These are phyloP conservation scores for Leptopilina clavipes DNA, from an alignment of 1,140 invertebrate genomes.

Conservation along the genomic window DNA sequence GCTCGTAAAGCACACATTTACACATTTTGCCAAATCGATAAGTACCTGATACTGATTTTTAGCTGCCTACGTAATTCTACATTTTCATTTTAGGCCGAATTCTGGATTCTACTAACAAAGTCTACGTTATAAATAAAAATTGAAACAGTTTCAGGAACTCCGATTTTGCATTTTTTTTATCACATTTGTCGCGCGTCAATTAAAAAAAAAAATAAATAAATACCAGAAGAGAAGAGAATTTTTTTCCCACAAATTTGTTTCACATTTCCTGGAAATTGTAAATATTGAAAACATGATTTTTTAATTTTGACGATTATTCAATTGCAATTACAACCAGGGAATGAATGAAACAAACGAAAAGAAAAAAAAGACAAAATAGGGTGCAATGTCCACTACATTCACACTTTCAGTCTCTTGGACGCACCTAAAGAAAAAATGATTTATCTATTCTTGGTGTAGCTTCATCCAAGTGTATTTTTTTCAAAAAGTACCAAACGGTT, in stretches of 20 bases:
- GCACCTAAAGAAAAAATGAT: slow-evolving; percentile 56
- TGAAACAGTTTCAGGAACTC: background rate
- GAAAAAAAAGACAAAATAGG: background rate
- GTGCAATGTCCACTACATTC: slow-evolving; percentile 31
- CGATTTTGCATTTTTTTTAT: slow-evolving; percentile 12
- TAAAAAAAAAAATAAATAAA: background rate
- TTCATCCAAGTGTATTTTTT: slow-evolving; percentile 9
- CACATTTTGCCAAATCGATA: background rate
- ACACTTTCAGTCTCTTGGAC: slow-evolving; percentile 52
- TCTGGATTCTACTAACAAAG: background rate
- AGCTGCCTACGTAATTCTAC: slow-evolving; percentile 5
- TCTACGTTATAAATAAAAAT: background rate
- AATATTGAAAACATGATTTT: background rate
- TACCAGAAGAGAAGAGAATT: background rate
- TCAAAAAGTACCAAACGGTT: background rate
- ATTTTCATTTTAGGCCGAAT: slow-evolving; percentile 32
- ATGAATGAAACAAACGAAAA: background rate
- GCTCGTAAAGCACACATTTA: slow-evolving; percentile 16
- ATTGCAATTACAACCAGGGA: background rate
- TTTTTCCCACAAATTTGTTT: background rate
- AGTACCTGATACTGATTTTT: slow-evolving; percentile 13
- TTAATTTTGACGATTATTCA: background rate
- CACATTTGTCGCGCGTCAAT: slow-evolving; percentile 20
- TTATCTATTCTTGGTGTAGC: slow-evolving; percentile 13
- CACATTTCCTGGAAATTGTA: background rate